Base-by-base conservation (phyloP, 2,888 invertebrate species). In the Ophioninae sp. region DNA sequence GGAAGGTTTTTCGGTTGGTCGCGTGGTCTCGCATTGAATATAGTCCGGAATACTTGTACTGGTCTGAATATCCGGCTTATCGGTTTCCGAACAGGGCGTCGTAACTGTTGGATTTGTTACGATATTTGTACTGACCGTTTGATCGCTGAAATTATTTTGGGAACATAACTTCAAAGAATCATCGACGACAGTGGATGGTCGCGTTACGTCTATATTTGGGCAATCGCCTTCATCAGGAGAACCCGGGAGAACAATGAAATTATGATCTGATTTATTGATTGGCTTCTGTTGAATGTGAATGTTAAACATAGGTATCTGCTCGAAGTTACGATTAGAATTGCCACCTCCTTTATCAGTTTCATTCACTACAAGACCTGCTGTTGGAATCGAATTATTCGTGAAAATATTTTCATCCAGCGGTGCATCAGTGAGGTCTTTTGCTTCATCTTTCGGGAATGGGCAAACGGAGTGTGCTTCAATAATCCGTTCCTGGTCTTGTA, bases 261-360 rank as follows among this genome's bases (percentile, higher is more conserved):
- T 68, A 20, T 50, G 23, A 56, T 73, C 68, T 5, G 21, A 13
- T 39, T 10, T 10, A 30, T 68, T 39, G 0, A 8, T n/a, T 1
- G 79, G 57, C 7, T 79, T 75, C 64, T 85, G 80, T 44, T 82
- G 75, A 57, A 82, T 79, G 30, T 81, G 79, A 20, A 85, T 75
- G 21, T 82, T 81, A 39, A 84, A 69, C 61, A 84, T 1, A 13
- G 85, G 85, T 0, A 82, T 59, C n/a, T 79, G 68, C 44, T 81
- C 69, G 6, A 76, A 67, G 41, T 79, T 72, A 13, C 20, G 13
- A 20, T 75, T 59, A 2, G 37, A 44, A 41, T 62, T 23, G 7
- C 39, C 13, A 21, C 62, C 57, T 17, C 30, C 17, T 10, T 67
- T 75, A 41, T 67, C 57, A 0, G 21, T 10, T n/a, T 50, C 37